Conservation (phyloP, 2,113 vertebrate genomes). For the Aphyosemion australe region DNA sequence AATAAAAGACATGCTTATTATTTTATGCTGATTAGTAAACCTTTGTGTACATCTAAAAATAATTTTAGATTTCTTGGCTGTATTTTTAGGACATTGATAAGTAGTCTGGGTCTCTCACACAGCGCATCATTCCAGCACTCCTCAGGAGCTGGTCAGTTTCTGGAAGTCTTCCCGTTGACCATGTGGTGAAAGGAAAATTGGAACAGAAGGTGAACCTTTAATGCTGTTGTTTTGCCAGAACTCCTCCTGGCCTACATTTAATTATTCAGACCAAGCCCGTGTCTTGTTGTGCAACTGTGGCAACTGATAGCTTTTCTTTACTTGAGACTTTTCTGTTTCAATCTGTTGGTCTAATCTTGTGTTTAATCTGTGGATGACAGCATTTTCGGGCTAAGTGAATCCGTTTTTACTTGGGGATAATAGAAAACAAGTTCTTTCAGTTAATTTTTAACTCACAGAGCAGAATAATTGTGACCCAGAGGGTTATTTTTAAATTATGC, state of each 20-base stretch:
- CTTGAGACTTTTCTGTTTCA: neutral
- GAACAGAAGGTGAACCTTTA: slow-evolving; percentile 67
- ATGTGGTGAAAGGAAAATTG: slow-evolving; percentile 40
- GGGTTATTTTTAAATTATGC: too few relatives aligned
- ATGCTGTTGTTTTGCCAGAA: slow-evolving; percentile 53
- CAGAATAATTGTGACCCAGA: too few relatives aligned
- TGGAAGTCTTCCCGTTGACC: slow-evolving; percentile 45
- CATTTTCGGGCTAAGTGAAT: neutral
- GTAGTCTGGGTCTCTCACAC: slow-evolving; percentile 39
- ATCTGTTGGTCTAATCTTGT: neutral
- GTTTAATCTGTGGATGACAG: neutral
- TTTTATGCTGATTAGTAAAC: neutral
- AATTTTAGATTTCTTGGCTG: slow-evolving; percentile 12
- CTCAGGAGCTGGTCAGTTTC: slow-evolving; percentile 39
- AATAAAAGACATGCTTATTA: neutral
- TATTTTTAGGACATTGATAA: slow-evolving; percentile 44
- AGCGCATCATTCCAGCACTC: slow-evolving; percentile 49
- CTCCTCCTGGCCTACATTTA: slow-evolving; percentile 50
- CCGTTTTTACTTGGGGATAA: neutral
- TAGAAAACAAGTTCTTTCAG: neutral
- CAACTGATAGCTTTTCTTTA: slow-evolving; percentile 5
- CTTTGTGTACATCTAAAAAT: slow-evolving; percentile 3
- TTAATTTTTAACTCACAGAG: neutral
- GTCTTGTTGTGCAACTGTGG: slow-evolving; percentile 11
- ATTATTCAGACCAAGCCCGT: slow-evolving; percentile 36